Evolutionary conservation across 2,113 vertebrate genomes (phyloP), one percentile per base, ranked within the genome.

Genomic region (Macquaria australasica): DNA sequence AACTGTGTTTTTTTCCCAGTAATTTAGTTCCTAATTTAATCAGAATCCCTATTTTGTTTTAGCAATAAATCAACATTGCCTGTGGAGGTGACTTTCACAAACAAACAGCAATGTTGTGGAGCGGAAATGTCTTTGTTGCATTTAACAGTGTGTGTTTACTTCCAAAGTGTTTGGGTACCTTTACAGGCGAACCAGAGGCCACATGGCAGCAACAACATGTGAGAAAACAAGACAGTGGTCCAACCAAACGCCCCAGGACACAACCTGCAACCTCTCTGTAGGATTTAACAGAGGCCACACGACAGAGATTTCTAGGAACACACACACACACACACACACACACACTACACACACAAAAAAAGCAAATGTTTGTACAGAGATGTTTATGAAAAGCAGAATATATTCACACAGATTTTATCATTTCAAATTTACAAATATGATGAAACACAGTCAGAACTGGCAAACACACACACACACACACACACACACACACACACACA

Each of bases 261-360:
- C 39, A 78, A 50, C 75, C 41, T 41, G 66, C 41, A 55, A 31
- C 70, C 15, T 58, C 50, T 34, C 7, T 60, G 53, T 18, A 51
- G 25, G 43, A 31, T 20, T 21, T 1, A 25, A 53, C 20, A 45
- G 37, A 25, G 18, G 14, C 6, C 10, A 45, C 28, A 37, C 8
- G 10, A 48, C 5, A 56, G 5, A 1, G 50, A 25, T 25, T 53
- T 51, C 11, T 28, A 70, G 11, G 25, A 64, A 79, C 51, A 69
- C 53, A 74, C 72, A 28, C 41, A 75, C 64, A 71, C 43, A 70
- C 11, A 41, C 31, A 23, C 14, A 60, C 59, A n/a, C 43, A 21
- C 23, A 16, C 16, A 71, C 37, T 76, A 81, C n/a, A 45, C 58
- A 85, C n/a, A n/a, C n/a, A 41, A 85, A 39, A 68, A 66, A 48